A percentile compares a stretch with the other conserved stretches of the same genome.
Conservation (phyloP, 2,113 vertebrate genomes). For the Apus apus region DNA sequence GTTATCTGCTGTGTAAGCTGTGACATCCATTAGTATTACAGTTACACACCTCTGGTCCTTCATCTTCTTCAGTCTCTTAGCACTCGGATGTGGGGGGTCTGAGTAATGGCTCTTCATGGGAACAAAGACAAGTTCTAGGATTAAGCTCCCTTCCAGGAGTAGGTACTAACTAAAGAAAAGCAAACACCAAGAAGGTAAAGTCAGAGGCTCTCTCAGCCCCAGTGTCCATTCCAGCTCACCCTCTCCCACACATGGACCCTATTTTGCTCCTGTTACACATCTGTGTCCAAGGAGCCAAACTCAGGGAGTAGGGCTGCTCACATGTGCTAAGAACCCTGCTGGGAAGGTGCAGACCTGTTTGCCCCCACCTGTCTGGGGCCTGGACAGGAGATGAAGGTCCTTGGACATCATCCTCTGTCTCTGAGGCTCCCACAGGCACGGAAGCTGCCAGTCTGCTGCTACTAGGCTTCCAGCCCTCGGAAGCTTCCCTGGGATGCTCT, state of each 20-base stretch:
- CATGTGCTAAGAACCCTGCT: accelerated
- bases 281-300: not conserved
- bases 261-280: not conserved
- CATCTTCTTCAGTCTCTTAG: not conserved
- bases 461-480: not conserved
- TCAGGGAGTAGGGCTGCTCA: not conserved
- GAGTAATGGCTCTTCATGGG: not conserved
- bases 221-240: not conserved
- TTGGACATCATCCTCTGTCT: not conserved
- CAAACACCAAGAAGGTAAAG: not conserved
- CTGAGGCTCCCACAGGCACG: not conserved
- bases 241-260: not conserved
- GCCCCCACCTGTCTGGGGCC: not conserved
- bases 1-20: not conserved
- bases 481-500: not conserved
- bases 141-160: not conserved
- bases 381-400: not conserved
- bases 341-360: not conserved
- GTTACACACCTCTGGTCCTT: not conserved
- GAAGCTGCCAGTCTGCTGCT: not conserved
- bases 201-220: not conserved
- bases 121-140: not conserved
- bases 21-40: not conserved
- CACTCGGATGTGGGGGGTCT: not conserved
- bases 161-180: not conserved